Evolutionary conservation across 2,113 vertebrate species (phyloP).

Genomic region (Cephalophus harveyi): DNA sequence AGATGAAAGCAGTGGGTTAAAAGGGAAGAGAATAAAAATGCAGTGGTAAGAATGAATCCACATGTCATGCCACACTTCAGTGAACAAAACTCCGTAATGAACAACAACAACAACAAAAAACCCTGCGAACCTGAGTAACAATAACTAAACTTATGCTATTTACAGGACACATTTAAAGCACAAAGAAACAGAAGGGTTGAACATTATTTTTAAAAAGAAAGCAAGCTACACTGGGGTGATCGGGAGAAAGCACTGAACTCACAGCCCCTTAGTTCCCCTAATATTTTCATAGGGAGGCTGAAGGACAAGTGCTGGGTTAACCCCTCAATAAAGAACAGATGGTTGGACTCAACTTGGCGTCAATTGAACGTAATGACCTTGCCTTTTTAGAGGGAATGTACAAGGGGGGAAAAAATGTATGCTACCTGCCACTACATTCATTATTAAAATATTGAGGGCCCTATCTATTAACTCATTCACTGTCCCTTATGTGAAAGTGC

Average conservation of each 20-base stretch:
- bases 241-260: not conserved
- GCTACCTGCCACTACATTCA: not conserved
- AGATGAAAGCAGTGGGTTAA: not conserved
- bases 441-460: not conserved
- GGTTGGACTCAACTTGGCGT: not conserved
- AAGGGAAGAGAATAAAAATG: not conserved
- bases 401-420: not conserved
- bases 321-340: not conserved
- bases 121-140: not conserved
- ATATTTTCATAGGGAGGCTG: not conserved
- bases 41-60: not conserved
- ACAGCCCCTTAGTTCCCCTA: not conserved
- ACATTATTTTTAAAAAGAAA: not conserved
- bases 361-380: not conserved
- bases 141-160: not conserved
- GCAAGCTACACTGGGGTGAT: not conserved
- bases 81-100: not conserved
- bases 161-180: not conserved
- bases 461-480: not conserved
- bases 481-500: not conserved
- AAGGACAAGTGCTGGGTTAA: not conserved
- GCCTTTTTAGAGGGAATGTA: not conserved
- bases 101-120: not conserved
- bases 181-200: not conserved
- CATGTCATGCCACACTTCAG: not conserved